These are phyloP conservation scores for Heliocidaris tuberculata DNA, from an alignment of 35 echinoderm and acorn worm species.

Conservation along the genomic window DNA sequence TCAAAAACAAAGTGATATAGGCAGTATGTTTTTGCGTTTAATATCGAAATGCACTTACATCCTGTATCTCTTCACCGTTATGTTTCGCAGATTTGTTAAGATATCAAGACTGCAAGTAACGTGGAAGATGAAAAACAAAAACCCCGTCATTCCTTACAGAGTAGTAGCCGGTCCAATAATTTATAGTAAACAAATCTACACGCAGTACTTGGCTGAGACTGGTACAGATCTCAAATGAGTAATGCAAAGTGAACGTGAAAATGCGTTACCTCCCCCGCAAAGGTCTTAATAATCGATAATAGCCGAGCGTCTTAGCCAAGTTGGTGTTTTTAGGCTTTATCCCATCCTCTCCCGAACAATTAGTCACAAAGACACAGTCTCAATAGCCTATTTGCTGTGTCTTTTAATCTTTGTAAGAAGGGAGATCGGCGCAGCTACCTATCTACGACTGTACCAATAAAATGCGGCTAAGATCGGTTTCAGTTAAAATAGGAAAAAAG, in stretches of 20 bases:
- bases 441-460: too few relatives aligned
- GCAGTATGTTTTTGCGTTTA: too few relatives aligned
- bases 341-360: too few relatives aligned
- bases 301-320: too few relatives aligned
- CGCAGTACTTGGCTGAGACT: neutral
- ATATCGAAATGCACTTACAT: neutral
- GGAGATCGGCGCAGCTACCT: too few relatives aligned
- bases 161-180: neutral
- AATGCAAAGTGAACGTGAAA: neutral
- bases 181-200: neutral
- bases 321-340: too few relatives aligned
- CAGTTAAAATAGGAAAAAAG: too few relatives aligned
- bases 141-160: neutral
- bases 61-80: neutral
- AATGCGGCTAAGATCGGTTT: too few relatives aligned
- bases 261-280: neutral
- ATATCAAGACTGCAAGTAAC: neutral
- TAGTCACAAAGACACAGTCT: too few relatives aligned
- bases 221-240: neutral
- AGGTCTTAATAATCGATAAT: neutral
- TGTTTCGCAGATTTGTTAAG: neutral
- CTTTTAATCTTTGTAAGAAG: too few relatives aligned
- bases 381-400: too few relatives aligned
- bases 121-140: neutral
- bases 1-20: too few relatives aligned